Conservation (phyloP, 2,888 invertebrate species). For the Chironomus riparius region DNA sequence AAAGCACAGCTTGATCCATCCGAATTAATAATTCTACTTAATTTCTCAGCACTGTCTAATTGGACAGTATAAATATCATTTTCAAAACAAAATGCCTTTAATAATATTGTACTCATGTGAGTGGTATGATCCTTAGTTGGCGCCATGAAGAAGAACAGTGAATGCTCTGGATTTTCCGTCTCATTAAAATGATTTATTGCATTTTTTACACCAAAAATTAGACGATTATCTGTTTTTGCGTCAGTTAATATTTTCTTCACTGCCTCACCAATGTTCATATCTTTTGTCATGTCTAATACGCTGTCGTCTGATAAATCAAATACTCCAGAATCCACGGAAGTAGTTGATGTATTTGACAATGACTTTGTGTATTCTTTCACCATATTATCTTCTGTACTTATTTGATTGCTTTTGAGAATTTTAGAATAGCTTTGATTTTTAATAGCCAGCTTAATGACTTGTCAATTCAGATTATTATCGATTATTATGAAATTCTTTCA, state of each 20-base stretch:
- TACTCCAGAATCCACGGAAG: slow-evolving; percentile 28
- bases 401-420: slow-evolving; percentile 45
- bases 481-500: slow-evolving; percentile 8
- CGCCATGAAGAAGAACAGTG: slow-evolving; percentile 60
- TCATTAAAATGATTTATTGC: slow-evolving; percentile 37
- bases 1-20: slow-evolving; percentile 47
- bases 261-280: slow-evolving; percentile 35
- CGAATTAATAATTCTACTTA: slow-evolving; percentile 36
- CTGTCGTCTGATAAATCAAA: slow-evolving; percentile 32
- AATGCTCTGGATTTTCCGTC: slow-evolving; percentile 46
- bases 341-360: slow-evolving; percentile 5
- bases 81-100: slow-evolving; percentile 71
- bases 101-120: slow-evolving; percentile 67
- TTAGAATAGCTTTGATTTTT: background rate
- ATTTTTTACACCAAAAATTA: slow-evolving; percentile 39
- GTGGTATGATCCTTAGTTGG: slow-evolving; percentile 63
- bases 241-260: slow-evolving; percentile 38
- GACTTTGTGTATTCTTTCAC: slow-evolving; percentile 16
- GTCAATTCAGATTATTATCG: background rate
- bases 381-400: slow-evolving; percentile 52
- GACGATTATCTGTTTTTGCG: slow-evolving; percentile 39
- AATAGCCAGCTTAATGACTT: background rate
- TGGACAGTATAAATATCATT: slow-evolving; percentile 49
- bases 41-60: slow-evolving; percentile 46
- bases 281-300: background rate